Evolutionary conservation across 2,888 invertebrate genomes (phyloP), one percentile per base, ranked within the genome.

Genomic region (Aromia moschata): DNA sequence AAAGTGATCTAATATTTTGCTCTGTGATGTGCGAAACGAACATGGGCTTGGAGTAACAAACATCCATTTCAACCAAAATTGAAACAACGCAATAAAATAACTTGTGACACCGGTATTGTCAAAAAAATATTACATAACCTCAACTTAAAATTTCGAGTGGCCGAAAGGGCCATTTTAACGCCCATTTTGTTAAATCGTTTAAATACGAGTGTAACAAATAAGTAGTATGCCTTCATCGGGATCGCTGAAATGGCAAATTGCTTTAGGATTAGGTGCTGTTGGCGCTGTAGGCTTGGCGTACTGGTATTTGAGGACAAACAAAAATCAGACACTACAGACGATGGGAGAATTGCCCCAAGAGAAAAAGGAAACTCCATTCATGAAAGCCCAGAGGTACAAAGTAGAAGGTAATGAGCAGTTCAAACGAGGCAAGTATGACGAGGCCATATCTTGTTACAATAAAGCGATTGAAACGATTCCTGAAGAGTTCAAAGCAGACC

Each of bases 391-490:
- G 77, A 85, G 88, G 71, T 86, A 90, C 68, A 98, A 97, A 83
- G 89, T 89, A 68, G 90, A 92, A 81, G 98, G 98, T 58, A 98
- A 98, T 80, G 85, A 85, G 66, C 87, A 89, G 69, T 98, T 95
- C 79, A 91, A 91, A 76, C 86, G 87, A 60, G 90, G 92, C 53
- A 93, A 94, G 79, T 98, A 89, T 77, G 92, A 93, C 70, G 95
- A 96, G 79, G 98, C 98, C 10, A 93, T 97, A 59, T 80, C 85
- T 25, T 87, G 89, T 70, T 99, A 99, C 78, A 92, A 93, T 70
- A 91, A 92, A 82, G 98, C 98, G 0, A 98, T 99, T 52, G 93
- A 95, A 70, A 85, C 91, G 25, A 96, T 96, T 73, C 92, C 94
- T 0, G 82, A 84, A 62, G 86, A 91, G 55, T 87, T 90, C 70